Evolutionary conservation across 1,140 invertebrate species (phyloP).

Genomic region (Leptinotarsa texana): DNA sequence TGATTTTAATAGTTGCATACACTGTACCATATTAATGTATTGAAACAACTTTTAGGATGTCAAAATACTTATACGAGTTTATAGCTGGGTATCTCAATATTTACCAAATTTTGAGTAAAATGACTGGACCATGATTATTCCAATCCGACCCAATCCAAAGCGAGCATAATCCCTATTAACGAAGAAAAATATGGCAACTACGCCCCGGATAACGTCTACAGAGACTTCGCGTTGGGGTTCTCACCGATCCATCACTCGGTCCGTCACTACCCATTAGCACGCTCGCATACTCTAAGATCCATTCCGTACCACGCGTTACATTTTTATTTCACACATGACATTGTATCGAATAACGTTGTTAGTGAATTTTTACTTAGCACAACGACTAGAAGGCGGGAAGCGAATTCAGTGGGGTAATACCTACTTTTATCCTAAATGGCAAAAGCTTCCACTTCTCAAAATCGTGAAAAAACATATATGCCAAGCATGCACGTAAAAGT

Average conservation of each 20-base stretch:
- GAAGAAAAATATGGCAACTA: constrained; percentile 14
- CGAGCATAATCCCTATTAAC: neutral
- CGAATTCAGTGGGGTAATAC: neutral
- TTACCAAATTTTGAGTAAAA: too few relatives aligned
- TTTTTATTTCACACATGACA: constrained; percentile 23
- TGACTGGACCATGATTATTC: too few relatives aligned
- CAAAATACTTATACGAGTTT: too few relatives aligned
- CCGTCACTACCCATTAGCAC: constrained; percentile 65
- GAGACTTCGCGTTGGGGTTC: constrained; percentile 44
- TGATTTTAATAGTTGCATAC: too few relatives aligned
- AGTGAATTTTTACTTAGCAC: constrained; percentile 17
- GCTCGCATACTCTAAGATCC: constrained; percentile 55
- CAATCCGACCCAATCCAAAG: neutral
- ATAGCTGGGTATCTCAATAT: too few relatives aligned
- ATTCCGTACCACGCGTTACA: constrained; percentile 26
- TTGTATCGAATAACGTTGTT: constrained; percentile 15
- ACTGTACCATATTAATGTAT: too few relatives aligned
- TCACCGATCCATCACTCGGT: constrained; percentile 62
- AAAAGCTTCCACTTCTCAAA: too few relatives aligned
- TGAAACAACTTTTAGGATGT: too few relatives aligned
- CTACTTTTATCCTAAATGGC: too few relatives aligned
- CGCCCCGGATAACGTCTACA: constrained; percentile 24
- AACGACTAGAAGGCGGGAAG: neutral
- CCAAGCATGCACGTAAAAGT: too few relatives aligned
- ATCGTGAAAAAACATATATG: too few relatives aligned